Percentiles rank a stretch among this genome's conserved stretches.
phyloP scores from a whole-genome alignment of 2,888 invertebrate species.

The Drosophila mercatorum region DNA sequence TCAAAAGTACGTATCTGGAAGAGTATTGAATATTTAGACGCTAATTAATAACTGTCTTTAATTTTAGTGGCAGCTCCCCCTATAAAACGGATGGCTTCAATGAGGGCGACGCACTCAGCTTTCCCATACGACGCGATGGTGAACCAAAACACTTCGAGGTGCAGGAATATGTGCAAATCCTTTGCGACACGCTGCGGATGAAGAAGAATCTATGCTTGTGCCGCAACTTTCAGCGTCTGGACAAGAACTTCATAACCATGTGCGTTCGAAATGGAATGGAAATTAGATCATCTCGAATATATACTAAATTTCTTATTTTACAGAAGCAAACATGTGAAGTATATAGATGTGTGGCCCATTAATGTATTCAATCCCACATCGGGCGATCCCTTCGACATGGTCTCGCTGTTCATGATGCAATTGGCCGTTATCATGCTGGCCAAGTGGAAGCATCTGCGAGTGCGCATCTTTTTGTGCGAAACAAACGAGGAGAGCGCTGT shows the following conservation, averaged over 20 bases:
- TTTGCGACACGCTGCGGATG: slow-evolving; percentile 95
- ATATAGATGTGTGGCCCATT: slow-evolving; percentile 99
- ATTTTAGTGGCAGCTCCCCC: slow-evolving; percentile 86
- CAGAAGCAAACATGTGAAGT: slow-evolving; percentile 87
- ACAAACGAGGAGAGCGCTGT: slow-evolving; percentile 78
- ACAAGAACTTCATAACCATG: slow-evolving; percentile 91
- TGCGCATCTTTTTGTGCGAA: slow-evolving; percentile 94
- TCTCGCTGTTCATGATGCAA: slow-evolving; percentile 97
- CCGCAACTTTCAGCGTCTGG: slow-evolving; percentile 93
- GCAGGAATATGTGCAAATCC: slow-evolving; percentile 92
- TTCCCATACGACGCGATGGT: slow-evolving; percentile 86
- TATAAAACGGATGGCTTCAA: slow-evolving; percentile 87
- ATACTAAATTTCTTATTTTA: background rate
- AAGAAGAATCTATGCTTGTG: slow-evolving; percentile 98
- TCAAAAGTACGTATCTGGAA: slow-evolving; percentile 86
- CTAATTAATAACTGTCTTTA: background rate
- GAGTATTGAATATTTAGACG: too few relatives aligned
- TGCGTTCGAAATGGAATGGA: slow-evolving; percentile 81
- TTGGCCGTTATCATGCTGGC: slow-evolving; percentile 97
- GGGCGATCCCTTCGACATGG: slow-evolving; percentile 94
- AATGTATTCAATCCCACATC: slow-evolving; percentile 93
- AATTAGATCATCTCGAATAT: background rate
- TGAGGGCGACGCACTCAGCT: slow-evolving; percentile 85
- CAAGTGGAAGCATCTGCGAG: slow-evolving; percentile 93
- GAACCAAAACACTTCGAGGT: slow-evolving; percentile 85